Evolutionary conservation across 2,113 vertebrate genomes (phyloP), one percentile per base, ranked within the genome.

Genomic region (Zosterops lateralis): DNA sequence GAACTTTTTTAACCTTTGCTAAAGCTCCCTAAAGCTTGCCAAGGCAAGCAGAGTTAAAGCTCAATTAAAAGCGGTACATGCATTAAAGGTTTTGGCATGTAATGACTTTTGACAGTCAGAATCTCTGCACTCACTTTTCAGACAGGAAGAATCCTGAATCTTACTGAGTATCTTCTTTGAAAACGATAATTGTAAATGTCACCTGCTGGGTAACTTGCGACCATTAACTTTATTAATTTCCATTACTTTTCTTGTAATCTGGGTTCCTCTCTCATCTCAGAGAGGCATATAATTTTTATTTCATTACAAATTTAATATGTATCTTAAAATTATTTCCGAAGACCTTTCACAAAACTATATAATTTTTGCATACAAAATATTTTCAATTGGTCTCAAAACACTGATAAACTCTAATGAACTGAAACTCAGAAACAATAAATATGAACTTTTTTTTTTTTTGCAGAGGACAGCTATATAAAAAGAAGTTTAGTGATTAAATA

Each of bases 1-100:
- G n/a, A 83, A 90, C 66, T 68, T 80, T 57, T 91, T 94, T 50
- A 94, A 92, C 68, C 50, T 89, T 95, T 89, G 48, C 93, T 93
- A 95, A 73, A 74, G 20, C 78, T 92, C 94, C 57, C 48, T 89
- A 94, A 95, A 92, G 29, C 58, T 93, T 95, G 51, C 29, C 91
- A 96, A 95, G 60, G 24, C 38, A 92, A 91, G 91, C 68, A 90
- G n/a, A 51, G 28, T 54, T 92, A 93, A 94, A 84, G n/a, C 61
- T 93, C 64, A 68, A 25, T 62, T 95, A 79, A 93, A 91, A 97
- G 71, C 50, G 91, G 28, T 3, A 53, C 50, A 82, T 26, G 12
- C 32, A 42, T 86, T 91, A 90, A 79, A 40, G 12, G 6, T 72
- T 79, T 95, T 86, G 67, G 61, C 73, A 34, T 42, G 6, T 36